Evolutionary conservation across 2,888 invertebrate species (phyloP).

Genomic region (Criorhina ranunculi): DNA sequence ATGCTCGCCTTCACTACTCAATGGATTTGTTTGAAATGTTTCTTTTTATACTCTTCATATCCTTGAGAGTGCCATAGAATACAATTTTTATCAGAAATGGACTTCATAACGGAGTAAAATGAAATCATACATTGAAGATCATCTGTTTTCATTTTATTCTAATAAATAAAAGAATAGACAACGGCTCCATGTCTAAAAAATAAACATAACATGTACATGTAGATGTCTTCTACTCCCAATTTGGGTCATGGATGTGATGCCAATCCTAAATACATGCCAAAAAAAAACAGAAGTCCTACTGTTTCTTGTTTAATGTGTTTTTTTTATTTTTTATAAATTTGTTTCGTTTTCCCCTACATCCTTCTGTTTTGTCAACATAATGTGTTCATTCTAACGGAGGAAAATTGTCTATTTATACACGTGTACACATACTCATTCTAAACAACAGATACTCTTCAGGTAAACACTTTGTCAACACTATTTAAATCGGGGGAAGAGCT

Average conservation of each 20-base stretch:
- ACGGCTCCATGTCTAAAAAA: too few species aligned
- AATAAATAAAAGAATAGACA: too few species aligned
- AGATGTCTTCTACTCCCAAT: too few species aligned
- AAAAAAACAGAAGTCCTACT: slow-evolving; percentile 11
- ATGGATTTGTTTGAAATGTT: too few species aligned
- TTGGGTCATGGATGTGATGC: slow-evolving; percentile 7
- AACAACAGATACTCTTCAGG: slow-evolving; percentile 60
- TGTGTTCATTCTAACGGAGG: slow-evolving; percentile 32
- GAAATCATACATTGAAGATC: too few species aligned
- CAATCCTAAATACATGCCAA: slow-evolving; percentile 1
- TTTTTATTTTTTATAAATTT: neutral
- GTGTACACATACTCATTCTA: slow-evolving; percentile 19
- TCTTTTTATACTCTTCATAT: too few species aligned
- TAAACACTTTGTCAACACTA: slow-evolving; percentile 66
- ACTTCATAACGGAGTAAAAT: too few species aligned
- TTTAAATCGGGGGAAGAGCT: slow-evolving; percentile 26
- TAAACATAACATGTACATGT: too few species aligned
- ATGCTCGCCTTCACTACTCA: too few species aligned
- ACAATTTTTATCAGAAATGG: too few species aligned
- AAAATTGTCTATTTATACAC: slow-evolving; percentile 20
- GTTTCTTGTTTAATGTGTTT: neutral
- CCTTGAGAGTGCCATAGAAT: too few species aligned
- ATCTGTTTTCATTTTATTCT: too few species aligned
- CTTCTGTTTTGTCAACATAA: slow-evolving; percentile 12
- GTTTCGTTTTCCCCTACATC: neutral